Percentiles rank a stretch among this genome's conserved stretches.
Conservation (phyloP, 30 jellyfish, hydroid and myxozoan species). For the Aurelia sp. region DNA sequence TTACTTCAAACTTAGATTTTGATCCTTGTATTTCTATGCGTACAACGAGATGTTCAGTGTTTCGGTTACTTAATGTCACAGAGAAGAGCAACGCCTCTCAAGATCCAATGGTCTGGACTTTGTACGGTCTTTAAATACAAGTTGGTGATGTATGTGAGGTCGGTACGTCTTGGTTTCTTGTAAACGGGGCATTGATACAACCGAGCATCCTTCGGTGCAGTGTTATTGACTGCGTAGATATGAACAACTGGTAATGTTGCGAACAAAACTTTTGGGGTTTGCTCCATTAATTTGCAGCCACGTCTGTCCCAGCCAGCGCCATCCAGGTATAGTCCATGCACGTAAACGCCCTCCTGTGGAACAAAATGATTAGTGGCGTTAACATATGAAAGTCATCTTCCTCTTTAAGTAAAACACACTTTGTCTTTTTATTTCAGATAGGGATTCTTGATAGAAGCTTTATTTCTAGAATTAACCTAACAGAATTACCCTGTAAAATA, state of each 20-base stretch:
- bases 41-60: not conserved
- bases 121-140: slow-evolving; percentile 83
- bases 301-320: slow-evolving; percentile 99
- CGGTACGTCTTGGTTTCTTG: slow-evolving; percentile 96
- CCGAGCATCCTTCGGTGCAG: slow-evolving; percentile 93
- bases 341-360: slow-evolving; percentile 94
- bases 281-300: slow-evolving; percentile 88
- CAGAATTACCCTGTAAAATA: no score
- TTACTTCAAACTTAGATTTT: not conserved
- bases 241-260: slow-evolving; percentile 88
- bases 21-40: not conserved
- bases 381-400: no score
- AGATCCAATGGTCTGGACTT: slow-evolving; percentile 97
- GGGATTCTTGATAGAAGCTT: no score
- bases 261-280: slow-evolving; percentile 82
- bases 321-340: slow-evolving; percentile 91
- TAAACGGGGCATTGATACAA: slow-evolving; percentile 95
- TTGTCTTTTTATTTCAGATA: no score
- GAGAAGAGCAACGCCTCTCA: slow-evolving; percentile 96
- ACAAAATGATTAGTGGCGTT: not conserved
- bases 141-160: slow-evolving; percentile 92
- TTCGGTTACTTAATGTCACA: slow-evolving; percentile 83
- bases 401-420: no score
- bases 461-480: no score
- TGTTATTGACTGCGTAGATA: slow-evolving; percentile 89